A percentile compares a stretch with the other conserved stretches of the same genome.
Conservation (phyloP, 2,113 vertebrate genomes). For the Chloroceryle aenea region DNA sequence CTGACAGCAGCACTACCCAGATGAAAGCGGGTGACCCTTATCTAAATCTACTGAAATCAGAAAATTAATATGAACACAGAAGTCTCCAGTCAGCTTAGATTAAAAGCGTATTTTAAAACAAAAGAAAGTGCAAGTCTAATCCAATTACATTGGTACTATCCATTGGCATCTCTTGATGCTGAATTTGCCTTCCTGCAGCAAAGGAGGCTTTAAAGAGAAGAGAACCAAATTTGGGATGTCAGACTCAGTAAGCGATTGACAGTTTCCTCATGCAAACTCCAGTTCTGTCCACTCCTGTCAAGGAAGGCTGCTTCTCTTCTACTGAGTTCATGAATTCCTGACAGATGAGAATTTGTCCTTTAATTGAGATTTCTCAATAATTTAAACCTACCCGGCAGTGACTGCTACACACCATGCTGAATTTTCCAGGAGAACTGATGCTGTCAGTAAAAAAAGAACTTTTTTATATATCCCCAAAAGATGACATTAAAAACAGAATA, state of each 20-base stretch:
- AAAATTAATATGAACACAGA: not conserved
- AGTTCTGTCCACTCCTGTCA: not conserved
- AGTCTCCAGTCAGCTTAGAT: not conserved
- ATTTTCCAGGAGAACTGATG: not conserved
- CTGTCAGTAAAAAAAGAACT: not conserved
- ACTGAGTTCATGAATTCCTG: not conserved
- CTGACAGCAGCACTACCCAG: not conserved
- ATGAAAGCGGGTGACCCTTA: not conserved
- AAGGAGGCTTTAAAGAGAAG: not conserved
- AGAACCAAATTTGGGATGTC: not conserved
- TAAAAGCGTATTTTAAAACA: conserved; percentile 10
- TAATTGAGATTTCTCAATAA: not conserved
- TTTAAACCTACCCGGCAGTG: not conserved
- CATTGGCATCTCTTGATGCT: not conserved
- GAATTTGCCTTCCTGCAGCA: not conserved
- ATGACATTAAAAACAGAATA: not conserved
- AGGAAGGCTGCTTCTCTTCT: not conserved
- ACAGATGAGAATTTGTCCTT: not conserved
- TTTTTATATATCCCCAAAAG: not conserved
- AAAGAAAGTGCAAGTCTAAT: conserved; percentile 6
- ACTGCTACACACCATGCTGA: not conserved
- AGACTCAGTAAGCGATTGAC: not conserved
- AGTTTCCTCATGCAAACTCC: not conserved
- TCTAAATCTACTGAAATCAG: not conserved
- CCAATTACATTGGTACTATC: not conserved